Conservation (phyloP, 64 coral and sea anemone species). For the Montipora efflorescens region DNA sequence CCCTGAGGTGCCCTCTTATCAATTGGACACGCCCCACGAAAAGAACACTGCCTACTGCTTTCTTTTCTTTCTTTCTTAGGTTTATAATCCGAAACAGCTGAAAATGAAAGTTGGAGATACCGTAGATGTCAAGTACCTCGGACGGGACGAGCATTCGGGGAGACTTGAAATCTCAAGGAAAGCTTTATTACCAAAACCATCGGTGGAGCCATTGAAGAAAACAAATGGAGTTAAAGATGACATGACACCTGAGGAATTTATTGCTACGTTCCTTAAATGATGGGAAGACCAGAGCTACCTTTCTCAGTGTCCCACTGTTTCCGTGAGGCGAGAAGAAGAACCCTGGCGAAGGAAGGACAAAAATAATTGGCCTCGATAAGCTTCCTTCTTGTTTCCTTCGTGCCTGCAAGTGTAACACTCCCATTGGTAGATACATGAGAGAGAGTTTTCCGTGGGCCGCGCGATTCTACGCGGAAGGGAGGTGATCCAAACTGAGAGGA, state of each 20-base stretch:
- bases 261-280: neutral
- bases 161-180: constrained; percentile 72
- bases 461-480: too few relatives aligned
- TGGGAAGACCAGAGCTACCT: neutral
- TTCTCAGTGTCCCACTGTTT: neutral
- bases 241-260: constrained; percentile 5
- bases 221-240: neutral
- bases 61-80: constrained; percentile 20
- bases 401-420: too few relatives aligned
- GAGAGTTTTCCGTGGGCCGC: too few relatives aligned
- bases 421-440: too few relatives aligned
- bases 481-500: too few relatives aligned
- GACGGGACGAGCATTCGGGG: constrained; percentile 49
- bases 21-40: too few relatives aligned
- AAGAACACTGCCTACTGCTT: neutral
- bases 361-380: too few relatives aligned
- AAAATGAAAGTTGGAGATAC: constrained; percentile 71
- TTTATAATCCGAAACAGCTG: constrained; percentile 42
- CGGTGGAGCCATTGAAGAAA: neutral
- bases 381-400: too few relatives aligned
- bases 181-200: constrained; percentile 53
- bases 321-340: too few relatives aligned
- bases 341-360: too few relatives aligned
- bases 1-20: too few relatives aligned
- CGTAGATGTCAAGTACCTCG: constrained; percentile 84